Evolutionary conservation across 2,113 vertebrate species (phyloP), one percentile per base, ranked within the genome.

Genomic region (Rissa tridactyla): DNA sequence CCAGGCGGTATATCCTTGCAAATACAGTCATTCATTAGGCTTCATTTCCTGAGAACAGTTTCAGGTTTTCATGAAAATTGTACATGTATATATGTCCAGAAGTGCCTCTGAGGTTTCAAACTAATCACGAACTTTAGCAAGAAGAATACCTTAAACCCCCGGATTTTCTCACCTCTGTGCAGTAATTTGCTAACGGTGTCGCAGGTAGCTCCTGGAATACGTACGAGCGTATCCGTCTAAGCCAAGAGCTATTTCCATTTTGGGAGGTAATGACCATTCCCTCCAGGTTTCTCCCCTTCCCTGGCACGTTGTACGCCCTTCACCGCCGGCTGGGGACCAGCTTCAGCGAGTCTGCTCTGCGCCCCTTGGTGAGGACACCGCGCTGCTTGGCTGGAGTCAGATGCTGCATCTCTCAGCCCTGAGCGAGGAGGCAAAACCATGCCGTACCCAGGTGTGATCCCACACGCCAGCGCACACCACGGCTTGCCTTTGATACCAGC

Each of bases 11-110:
- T 4, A 5, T 32, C 85, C 54, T 19, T 10, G 52, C 60, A 61
- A 83, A 61, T 3, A 26, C 58, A 8, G 72, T 7, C 9, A 3
- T 27, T 72, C 71, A 19, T 26, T 13, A 46, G 64, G 58, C 65
- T 71, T 25, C 65, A 3, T 20, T 30, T 66, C 91, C 85, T 36
- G 52, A n/a, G 44, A 79, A 68, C 65, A 32, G 13, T 27, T 47
- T 30, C 46, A 36, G 91, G 78, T 51, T 71, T 54, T 23, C 52
- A 47, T 6, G 21, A 40, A 20, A 66, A 72, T 2, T 9, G 13
- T 21, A 0, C 9, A 3, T 3, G 27, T 30, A 29, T 4, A 3
- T 4, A 40, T 1, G 6, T 6, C 58, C 46, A n/a, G 65, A 72
- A 79, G 72, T 1, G 46, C 52, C 80, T 47, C 58, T 3, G 29